Evolutionary conservation across 2,888 invertebrate species (phyloP).

Genomic region (Conistra vaccinii): DNA sequence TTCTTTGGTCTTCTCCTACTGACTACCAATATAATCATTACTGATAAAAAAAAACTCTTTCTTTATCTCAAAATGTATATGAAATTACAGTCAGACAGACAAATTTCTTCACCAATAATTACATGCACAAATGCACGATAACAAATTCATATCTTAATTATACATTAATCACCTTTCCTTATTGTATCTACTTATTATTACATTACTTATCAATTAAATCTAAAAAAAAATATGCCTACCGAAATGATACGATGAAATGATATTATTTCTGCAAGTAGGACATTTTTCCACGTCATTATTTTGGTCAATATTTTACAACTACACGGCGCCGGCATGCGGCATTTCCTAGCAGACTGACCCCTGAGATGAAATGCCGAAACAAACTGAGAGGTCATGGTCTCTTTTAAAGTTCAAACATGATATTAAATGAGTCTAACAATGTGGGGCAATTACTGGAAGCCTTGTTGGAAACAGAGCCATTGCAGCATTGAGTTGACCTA

Average conservation of each 20-base stretch:
- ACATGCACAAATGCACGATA: neutral
- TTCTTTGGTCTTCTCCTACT: neutral
- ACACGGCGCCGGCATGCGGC: too few relatives aligned
- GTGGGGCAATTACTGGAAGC: too few relatives aligned
- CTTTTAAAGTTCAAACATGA: neutral
- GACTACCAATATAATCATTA: neutral
- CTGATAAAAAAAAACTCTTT: neutral
- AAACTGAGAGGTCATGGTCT: neutral
- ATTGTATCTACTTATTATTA: neutral
- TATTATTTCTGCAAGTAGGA: neutral
- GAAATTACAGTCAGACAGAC: neutral
- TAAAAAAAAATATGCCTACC: neutral
- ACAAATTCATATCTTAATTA: neutral
- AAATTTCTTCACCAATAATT: neutral
- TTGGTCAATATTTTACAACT: neutral
- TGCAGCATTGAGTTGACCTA: neutral
- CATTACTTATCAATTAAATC: neutral
- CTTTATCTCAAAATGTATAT: neutral
- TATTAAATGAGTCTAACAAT: neutral
- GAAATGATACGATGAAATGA: neutral
- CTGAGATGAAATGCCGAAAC: neutral
- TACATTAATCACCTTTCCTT: neutral
- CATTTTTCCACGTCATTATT: neutral
- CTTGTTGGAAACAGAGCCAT: neutral
- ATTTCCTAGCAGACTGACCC: too few relatives aligned